Evolutionary conservation across 2,888 invertebrate species (phyloP).

Genomic region (Carpatolechia fugitivella): DNA sequence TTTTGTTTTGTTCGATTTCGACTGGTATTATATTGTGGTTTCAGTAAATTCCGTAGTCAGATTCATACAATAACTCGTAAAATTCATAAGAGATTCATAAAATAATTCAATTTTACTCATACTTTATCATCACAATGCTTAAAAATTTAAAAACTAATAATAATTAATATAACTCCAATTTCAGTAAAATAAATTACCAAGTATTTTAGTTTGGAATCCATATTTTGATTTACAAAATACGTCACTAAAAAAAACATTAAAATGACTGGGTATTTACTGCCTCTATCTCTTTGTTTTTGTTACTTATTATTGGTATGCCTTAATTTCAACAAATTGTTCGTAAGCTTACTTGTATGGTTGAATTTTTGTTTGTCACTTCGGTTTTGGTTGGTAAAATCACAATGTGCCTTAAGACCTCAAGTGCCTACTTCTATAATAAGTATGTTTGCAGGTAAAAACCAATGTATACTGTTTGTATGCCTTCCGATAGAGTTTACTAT

Average conservation of each 20-base stretch:
- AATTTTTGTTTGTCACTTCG: constrained; percentile 14
- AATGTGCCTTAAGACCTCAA: constrained; percentile 63
- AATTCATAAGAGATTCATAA: too few species aligned
- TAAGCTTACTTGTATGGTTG: background rate
- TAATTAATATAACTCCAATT: background rate
- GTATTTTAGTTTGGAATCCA: too few species aligned
- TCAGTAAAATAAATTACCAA: too few species aligned
- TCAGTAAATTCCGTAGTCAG: too few species aligned
- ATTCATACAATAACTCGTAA: too few species aligned
- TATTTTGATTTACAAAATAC: too few species aligned
- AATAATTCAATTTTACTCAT: too few species aligned
- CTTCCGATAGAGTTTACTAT: constrained; percentile 46
- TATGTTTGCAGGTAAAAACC: constrained; percentile 24
- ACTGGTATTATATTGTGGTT: constrained; percentile 20
- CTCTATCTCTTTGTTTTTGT: too few species aligned
- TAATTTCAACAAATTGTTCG: background rate
- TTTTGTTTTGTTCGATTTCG: constrained; percentile 39
- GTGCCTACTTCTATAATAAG: constrained; percentile 53
- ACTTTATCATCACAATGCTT: too few species aligned
- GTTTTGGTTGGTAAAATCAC: constrained; percentile 43
- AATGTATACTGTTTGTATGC: constrained; percentile 20
- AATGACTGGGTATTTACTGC: too few species aligned
- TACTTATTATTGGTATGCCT: background rate
- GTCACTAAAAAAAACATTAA: too few species aligned
- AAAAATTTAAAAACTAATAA: too few species aligned